Percentiles rank a stretch among this genome's conserved stretches.
Evolutionary conservation across 2,888 invertebrate genomes (phyloP).

Genomic region (Romanomermis culicivorax): DNA sequence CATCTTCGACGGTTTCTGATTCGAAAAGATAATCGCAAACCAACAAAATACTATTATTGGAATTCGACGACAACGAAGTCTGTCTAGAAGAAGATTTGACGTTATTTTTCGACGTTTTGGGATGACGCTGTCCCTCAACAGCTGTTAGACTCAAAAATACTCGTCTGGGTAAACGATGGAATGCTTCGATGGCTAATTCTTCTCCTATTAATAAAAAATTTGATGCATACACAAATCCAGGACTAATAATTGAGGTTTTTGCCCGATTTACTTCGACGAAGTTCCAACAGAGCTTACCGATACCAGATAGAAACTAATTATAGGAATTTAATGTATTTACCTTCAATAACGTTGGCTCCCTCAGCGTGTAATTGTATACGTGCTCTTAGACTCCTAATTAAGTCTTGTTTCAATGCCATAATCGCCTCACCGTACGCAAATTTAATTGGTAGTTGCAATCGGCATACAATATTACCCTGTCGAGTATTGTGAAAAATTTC

Average conservation of each 20-base stretch:
- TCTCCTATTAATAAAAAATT: background rate
- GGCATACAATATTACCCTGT: background rate
- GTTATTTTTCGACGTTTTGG: too few relatives aligned
- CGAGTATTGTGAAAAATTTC: too few relatives aligned
- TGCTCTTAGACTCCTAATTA: background rate
- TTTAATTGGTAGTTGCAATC: background rate
- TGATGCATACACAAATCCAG: too few relatives aligned
- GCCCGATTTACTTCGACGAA: too few relatives aligned
- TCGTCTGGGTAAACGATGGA: conserved; percentile 9
- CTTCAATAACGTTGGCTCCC: conserved; percentile 5
- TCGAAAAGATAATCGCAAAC: conserved; percentile 10
- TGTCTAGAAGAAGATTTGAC: too few relatives aligned
- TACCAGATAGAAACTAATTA: too few relatives aligned
- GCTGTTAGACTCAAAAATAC: background rate
- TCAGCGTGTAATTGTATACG: conserved; percentile 7
- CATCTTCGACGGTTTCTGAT: conserved; percentile 1
- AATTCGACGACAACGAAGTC: too few relatives aligned
- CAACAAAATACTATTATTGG: too few relatives aligned
- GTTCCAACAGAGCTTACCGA: too few relatives aligned
- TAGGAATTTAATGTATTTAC: too few relatives aligned
- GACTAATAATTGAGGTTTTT: too few relatives aligned
- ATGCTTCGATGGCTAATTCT: background rate
- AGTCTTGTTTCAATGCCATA: background rate
- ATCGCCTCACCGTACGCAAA: background rate
- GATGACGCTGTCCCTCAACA: too few relatives aligned